phyloP scores from a whole-genome alignment of 1,140 invertebrate genomes.

The Calliopsis andreniformis region DNA sequence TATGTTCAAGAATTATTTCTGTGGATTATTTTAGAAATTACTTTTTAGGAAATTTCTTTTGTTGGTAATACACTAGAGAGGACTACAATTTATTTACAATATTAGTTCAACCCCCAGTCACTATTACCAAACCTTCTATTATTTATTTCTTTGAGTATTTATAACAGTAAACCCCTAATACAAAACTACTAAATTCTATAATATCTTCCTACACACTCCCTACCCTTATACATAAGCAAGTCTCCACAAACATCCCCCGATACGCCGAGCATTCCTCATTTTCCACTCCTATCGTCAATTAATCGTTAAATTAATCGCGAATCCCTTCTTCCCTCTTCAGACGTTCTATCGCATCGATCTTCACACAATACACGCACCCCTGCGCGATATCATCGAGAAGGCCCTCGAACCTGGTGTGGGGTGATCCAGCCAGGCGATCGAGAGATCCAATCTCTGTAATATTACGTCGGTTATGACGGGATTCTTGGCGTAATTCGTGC shows the following conservation, averaged over 20 bases:
- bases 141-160: no score
- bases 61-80: no score
- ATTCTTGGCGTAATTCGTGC: constrained; percentile 63
- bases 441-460: constrained; percentile 61
- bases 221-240: no score
- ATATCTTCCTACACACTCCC: no score
- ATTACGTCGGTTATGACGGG: constrained; percentile 63
- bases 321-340: neutral
- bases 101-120: no score
- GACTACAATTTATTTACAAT: no score
- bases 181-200: no score
- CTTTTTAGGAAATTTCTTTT: no score
- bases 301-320: neutral
- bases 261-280: neutral
- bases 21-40: no score
- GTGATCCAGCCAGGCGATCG: constrained; percentile 33
- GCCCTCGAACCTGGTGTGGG: constrained; percentile 25
- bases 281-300: neutral
- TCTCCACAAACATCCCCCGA: neutral
- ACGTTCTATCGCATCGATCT: neutral
- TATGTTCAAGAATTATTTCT: no score
- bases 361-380: neutral
- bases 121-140: no score
- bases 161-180: no score
- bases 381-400: constrained; percentile 11